Conservation (phyloP, 64 coral and sea anemone genomes). For the Stichodactyla helianthus region DNA sequence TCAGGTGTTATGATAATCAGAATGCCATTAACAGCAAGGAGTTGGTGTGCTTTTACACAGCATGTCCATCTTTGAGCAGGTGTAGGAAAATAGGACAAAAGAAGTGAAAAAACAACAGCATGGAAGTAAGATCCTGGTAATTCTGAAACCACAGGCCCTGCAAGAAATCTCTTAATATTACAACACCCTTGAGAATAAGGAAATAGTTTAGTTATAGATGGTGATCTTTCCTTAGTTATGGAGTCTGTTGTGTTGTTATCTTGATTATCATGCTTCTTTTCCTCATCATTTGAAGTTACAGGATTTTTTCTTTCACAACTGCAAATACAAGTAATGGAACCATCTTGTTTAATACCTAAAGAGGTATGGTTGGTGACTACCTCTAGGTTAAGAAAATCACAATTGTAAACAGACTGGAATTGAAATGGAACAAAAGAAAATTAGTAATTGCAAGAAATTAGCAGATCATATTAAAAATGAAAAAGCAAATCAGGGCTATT, state of each 20-base stretch:
- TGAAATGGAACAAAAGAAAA: conserved; percentile 4
- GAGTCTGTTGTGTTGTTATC: neutral
- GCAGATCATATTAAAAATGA: neutral
- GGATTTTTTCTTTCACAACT: neutral
- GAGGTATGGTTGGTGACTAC: conserved; percentile 9
- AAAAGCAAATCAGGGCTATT: too few species aligned
- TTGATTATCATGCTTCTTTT: neutral
- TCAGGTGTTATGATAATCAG: conserved; percentile 86
- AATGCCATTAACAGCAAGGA: conserved; percentile 67
- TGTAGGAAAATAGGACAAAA: conserved; percentile 87
- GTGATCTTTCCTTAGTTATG: neutral
- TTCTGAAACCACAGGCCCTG: neutral
- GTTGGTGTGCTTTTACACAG: conserved; percentile 66
- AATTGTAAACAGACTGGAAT: conserved; percentile 78
- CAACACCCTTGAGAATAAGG: neutral
- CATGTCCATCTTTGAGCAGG: conserved; percentile 77
- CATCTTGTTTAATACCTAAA: neutral
- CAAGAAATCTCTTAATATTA: neutral
- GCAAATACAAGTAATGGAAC: neutral
- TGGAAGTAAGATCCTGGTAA: conserved; percentile 48
- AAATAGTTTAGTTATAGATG: neutral
- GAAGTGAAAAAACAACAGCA: conserved; percentile 72
- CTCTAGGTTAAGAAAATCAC: conserved; percentile 88
- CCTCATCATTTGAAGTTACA: neutral
- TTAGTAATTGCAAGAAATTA: neutral